Percentiles rank a stretch among this genome's conserved stretches.
Conservation (phyloP, 2,888 invertebrate genomes). For the Scaptomyza cyrtandrae region DNA sequence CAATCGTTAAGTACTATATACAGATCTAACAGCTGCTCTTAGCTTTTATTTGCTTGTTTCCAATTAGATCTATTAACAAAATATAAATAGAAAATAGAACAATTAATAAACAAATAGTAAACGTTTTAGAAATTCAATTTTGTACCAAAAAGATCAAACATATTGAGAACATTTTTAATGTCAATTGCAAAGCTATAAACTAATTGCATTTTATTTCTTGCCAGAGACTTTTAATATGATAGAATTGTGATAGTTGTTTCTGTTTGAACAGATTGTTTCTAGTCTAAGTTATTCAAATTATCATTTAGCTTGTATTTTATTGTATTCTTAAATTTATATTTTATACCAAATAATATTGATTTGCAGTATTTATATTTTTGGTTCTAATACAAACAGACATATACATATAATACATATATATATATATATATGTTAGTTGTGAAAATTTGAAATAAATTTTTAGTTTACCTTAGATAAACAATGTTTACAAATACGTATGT, state of each 20-base stretch:
- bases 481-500: background rate
- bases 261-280: conserved; percentile 26
- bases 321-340: conserved; percentile 30
- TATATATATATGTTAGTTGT: background rate
- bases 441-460: background rate
- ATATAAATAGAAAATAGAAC: background rate
- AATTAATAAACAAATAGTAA: conserved; percentile 29
- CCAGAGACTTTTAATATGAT: conserved; percentile 37
- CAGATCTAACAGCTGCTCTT: background rate
- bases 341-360: background rate
- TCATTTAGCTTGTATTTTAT: conserved; percentile 4
- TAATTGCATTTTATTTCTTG: conserved; percentile 31
- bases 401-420: background rate
- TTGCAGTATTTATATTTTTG: background rate
- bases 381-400: background rate
- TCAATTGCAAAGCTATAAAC: conserved; percentile 17
- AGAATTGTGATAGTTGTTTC: conserved; percentile 58
- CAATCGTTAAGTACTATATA: too few relatives aligned
- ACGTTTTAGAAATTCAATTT: conserved; percentile 27
- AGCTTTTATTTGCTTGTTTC: background rate
- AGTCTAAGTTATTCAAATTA: conserved; percentile 32
- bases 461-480: background rate
- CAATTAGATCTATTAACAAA: too few relatives aligned
- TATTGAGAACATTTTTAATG: background rate
- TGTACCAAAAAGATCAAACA: background rate